Conservation (phyloP, 2,797 vertebrate genomes). For the Anguilla obscura region DNA sequence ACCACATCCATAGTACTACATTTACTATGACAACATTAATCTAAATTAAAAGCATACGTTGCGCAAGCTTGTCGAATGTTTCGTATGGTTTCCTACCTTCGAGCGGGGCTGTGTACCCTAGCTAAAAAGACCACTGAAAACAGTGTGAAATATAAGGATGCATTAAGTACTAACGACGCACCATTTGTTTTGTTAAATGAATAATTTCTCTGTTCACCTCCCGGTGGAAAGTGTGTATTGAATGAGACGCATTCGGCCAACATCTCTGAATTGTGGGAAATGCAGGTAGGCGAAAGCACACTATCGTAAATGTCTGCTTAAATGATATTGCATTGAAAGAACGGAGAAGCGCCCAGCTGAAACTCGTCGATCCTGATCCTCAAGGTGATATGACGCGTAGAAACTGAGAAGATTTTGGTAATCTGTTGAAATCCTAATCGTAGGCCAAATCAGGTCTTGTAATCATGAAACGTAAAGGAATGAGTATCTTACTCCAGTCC, state of each 20-base stretch:
- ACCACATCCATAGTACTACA: no score
- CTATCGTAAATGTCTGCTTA: neutral
- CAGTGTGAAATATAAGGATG: neutral
- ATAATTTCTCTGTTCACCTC: neutral
- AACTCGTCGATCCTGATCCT: neutral
- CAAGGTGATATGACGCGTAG: neutral
- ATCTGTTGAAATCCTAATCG: neutral
- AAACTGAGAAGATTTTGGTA: neutral
- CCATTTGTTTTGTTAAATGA: neutral
- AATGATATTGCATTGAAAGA: neutral
- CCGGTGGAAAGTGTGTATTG: neutral
- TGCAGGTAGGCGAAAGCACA: neutral
- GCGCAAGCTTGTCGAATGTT: neutral
- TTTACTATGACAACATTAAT: no score
- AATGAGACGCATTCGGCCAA: neutral
- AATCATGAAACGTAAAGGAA: neutral
- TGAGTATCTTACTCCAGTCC: neutral
- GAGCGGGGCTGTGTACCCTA: neutral
- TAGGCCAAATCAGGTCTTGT: no score
- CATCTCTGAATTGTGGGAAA: neutral
- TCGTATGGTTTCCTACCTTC: neutral
- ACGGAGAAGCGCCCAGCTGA: neutral
- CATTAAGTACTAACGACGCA: neutral
- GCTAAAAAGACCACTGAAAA: neutral
- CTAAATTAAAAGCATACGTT: neutral